Evolutionary conservation across 2,797 vertebrate genomes (phyloP).

Genomic region (Tamandua tetradactyla): DNA sequence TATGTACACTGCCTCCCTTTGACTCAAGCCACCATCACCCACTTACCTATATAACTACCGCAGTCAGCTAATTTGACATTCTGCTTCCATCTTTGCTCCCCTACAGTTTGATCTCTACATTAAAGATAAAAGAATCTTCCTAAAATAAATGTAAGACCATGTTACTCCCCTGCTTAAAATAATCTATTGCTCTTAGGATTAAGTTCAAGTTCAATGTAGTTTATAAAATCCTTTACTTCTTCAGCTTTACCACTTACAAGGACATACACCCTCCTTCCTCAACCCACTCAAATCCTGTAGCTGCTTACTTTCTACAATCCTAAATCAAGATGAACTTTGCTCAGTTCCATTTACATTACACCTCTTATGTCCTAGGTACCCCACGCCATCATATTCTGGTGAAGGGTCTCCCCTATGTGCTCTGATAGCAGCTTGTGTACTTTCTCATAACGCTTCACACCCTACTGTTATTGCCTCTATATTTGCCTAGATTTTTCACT

Average conservation of each 20-base stretch:
- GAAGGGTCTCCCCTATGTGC: not conserved
- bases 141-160: not conserved
- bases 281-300: not conserved
- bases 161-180: not conserved
- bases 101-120: not conserved
- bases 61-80: not conserved
- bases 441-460: not conserved
- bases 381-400: not conserved
- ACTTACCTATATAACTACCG: not conserved
- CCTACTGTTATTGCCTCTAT: not conserved
- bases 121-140: too few relatives aligned
- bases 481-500: not conserved
- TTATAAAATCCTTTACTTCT: not conserved
- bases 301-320: not conserved
- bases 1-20: not conserved
- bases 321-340: not conserved
- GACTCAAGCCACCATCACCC: accelerated
- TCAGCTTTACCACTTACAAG: not conserved
- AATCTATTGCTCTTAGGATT: not conserved
- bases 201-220: not conserved
- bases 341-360: not conserved
- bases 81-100: not conserved
- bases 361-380: not conserved
- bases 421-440: not conserved
- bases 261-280: not conserved